These are phyloP conservation scores for Gymnodraco acuticeps DNA, from an alignment of 2,797 vertebrate species.

Conservation along the genomic window DNA sequence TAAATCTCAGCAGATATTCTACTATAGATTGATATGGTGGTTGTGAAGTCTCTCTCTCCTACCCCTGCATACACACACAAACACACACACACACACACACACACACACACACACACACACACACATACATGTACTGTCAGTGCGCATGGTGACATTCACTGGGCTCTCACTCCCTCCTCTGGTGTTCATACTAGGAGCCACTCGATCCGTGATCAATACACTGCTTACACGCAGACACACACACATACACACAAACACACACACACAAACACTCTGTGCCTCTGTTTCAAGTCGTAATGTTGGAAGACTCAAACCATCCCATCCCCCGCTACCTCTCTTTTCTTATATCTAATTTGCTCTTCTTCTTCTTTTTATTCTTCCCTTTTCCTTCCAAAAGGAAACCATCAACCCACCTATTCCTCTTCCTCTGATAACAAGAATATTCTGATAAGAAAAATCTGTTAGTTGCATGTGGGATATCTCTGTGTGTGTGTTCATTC, in stretches of 20 bases:
- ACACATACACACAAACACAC: conserved; percentile 10
- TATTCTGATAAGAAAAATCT: background rate
- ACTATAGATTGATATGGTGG: conserved; percentile 14
- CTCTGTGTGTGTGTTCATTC: background rate
- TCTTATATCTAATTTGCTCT: background rate
- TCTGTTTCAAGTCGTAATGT: conserved; percentile 7
- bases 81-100: conserved; percentile 18
- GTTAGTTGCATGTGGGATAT: background rate
- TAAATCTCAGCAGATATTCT: conserved; percentile 29
- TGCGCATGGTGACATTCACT: conserved; percentile 58
- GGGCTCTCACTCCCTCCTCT: conserved; percentile 45
- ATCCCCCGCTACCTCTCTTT: background rate
- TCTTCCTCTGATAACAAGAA: background rate
- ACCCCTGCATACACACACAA: background rate
- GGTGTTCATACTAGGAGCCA: conserved; percentile 56
- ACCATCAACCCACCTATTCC: background rate
- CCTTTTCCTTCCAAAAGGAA: background rate
- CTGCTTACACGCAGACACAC: conserved; percentile 25
- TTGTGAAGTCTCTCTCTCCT: background rate
- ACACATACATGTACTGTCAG: conserved; percentile 3
- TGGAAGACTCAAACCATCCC: conserved; percentile 21
- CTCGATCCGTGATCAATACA: conserved; percentile 76
- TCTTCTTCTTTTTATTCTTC: background rate
- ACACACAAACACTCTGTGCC: conserved; percentile 1
- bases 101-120: conserved; percentile 35